A percentile compares a stretch with the other conserved stretches of the same genome.
These are phyloP conservation scores for Hyla sarda DNA, from an alignment of 2,113 vertebrate genomes.

Conservation along the genomic window DNA sequence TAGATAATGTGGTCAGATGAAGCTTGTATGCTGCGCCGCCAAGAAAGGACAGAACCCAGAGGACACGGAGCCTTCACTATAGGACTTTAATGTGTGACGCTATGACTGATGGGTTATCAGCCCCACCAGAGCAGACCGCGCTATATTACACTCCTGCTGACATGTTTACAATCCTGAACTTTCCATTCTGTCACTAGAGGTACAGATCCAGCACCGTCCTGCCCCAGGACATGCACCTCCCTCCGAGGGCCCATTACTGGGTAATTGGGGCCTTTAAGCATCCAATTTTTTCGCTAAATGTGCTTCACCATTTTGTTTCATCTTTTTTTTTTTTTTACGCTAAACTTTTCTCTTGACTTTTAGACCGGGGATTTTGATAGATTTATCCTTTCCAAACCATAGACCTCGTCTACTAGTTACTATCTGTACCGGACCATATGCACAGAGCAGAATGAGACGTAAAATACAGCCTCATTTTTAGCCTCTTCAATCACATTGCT, in stretches of 20 bases:
- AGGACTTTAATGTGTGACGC: constrained; percentile 26
- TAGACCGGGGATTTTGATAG: neutral
- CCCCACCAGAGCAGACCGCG: neutral
- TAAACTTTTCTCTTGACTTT: neutral
- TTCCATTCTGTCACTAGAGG: constrained; percentile 49
- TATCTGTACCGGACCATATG: neutral
- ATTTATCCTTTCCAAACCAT: neutral
- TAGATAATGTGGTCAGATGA: constrained; percentile 16
- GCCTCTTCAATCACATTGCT: neutral
- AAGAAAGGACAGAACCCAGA: constrained; percentile 36
- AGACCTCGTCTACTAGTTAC: neutral
- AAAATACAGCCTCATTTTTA: constrained; percentile 10
- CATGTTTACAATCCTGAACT: constrained; percentile 59
- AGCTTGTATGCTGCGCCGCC: neutral
- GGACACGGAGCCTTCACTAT: neutral
- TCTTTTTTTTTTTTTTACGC: neutral
- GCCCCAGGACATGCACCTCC: constrained; percentile 44
- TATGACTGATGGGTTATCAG: constrained; percentile 43
- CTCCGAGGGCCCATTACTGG: constrained; percentile 30
- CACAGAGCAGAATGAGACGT: neutral
- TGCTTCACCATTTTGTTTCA: too few species aligned
- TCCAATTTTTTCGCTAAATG: constrained; percentile 40
- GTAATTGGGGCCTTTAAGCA: constrained; percentile 44
- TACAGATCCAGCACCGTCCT: constrained; percentile 39
- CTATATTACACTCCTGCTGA: constrained; percentile 48